A percentile compares a stretch with the other conserved stretches of the same genome.
Evolutionary conservation across 2,888 invertebrate genomes (phyloP).

Genomic region (Drosophila ustulata): DNA sequence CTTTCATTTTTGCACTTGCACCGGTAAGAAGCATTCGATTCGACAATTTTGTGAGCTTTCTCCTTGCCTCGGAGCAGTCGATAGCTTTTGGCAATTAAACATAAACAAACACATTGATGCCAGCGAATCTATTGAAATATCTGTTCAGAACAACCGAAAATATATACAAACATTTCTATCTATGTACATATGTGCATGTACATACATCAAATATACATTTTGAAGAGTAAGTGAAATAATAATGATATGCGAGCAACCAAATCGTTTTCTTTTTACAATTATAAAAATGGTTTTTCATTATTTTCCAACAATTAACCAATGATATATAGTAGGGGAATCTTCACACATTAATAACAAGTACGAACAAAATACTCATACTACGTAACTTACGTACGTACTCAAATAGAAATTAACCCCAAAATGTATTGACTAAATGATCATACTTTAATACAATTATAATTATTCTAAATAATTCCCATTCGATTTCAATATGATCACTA

Average conservation of each 20-base stretch:
- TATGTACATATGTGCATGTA: background rate
- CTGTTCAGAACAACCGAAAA: background rate
- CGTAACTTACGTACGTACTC: no score
- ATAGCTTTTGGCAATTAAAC: background rate
- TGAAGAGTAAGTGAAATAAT: background rate
- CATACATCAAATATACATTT: background rate
- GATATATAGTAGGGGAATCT: no score
- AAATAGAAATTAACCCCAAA: no score
- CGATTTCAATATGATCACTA: no score
- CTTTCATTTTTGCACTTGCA: slow-evolving; percentile 25
- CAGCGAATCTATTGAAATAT: background rate
- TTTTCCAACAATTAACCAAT: no score
- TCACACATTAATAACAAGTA: no score
- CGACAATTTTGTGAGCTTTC: slow-evolving; percentile 24
- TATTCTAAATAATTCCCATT: no score
- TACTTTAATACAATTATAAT: no score
- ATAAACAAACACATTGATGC: background rate
- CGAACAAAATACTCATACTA: no score
- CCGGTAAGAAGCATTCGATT: slow-evolving; percentile 17
- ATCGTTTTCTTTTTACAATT: no score
- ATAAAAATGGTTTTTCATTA: no score
- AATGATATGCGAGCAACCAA: background rate
- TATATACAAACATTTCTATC: background rate
- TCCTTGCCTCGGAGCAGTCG: slow-evolving; percentile 6
- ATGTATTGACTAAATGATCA: no score